Base-by-base conservation (phyloP, 2,797 vertebrate species). In the Pachyuromys duprasi region DNA sequence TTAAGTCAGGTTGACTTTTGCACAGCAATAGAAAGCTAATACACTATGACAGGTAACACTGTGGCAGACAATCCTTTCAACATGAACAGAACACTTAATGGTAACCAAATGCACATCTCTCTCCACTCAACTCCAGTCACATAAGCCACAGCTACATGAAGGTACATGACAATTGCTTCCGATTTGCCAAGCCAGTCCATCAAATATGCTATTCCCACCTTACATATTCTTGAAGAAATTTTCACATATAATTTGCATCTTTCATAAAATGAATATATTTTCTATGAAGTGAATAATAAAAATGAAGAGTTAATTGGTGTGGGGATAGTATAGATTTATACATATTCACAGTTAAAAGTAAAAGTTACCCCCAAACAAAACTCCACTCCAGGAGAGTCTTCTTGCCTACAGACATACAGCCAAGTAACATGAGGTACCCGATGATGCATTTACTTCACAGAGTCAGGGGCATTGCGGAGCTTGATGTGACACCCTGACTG, bases 221-320 rank as follows among this genome's bases (percentile, higher is more conserved):
- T 91, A 33, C 65, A 39, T 83, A 31, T 55, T 20, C 6, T 76
- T 80, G 22, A 86, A 60, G 14, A 45, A 83, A 87, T 62, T 60
- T 96, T 95, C 53, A 80, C 55, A 2, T 55, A 45, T 91, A 67
- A 14, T 79, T 76, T 87, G 0, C 12, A 90, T 80, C 55, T 95
- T 95, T 90, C 28, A 92, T 63, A 91, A 62, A 93, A 70, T 33
- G 65, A 93, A 75, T n/a, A 74, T 45, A 31, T 92, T 79, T 93
- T 83, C 53, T 65, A 86, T 36, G n/a, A 86, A 89, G 90, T 92
- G 49, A 95, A 55, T 91, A 72, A 75, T 75, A 69, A 49, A 94
- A 79, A 91, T 88, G 3, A 8, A 90, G 91, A 67, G 63, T 92
- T 17, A 83, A 81, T 89, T 63, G 87, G 12, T 74, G 36, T 93